Conservation (phyloP, 2,888 invertebrate species). For the Epinotia brunnichana region DNA sequence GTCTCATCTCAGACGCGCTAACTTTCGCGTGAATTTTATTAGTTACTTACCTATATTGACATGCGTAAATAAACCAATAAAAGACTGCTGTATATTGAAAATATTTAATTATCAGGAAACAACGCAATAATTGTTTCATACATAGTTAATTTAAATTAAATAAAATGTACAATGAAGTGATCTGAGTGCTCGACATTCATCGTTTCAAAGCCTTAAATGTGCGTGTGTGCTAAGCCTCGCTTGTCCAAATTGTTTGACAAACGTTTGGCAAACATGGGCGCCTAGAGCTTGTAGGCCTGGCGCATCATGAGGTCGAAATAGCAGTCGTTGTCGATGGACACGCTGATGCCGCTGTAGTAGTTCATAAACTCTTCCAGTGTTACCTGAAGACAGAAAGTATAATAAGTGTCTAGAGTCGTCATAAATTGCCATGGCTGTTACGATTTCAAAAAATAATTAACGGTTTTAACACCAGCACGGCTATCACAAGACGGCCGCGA, state of each 20-base stretch:
- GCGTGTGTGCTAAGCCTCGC: constrained; percentile 13
- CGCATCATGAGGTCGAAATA: constrained; percentile 98
- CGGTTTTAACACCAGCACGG: too few species aligned
- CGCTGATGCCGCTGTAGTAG: constrained; percentile 96
- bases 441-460: too few species aligned
- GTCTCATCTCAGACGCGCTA: too few species aligned
- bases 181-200: neutral
- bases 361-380: constrained; percentile 96
- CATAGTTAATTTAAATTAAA: neutral
- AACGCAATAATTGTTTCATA: constrained; percentile 1
- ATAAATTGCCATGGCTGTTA: too few species aligned
- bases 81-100: neutral
- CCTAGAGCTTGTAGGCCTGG: constrained; percentile 93
- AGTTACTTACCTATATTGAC: too few species aligned
- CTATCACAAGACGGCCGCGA: too few species aligned
- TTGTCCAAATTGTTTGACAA: constrained; percentile 16
- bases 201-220: constrained; percentile 18
- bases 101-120: constrained; percentile 4
- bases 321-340: constrained; percentile 96
- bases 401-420: neutral
- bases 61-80: too few species aligned
- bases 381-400: constrained; percentile 85
- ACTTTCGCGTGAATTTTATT: too few species aligned
- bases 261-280: constrained; percentile 2
- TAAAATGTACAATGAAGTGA: neutral